Evolutionary conservation across 2,888 invertebrate species (phyloP).

Genomic region (Leptinotarsa rubiginosa): DNA sequence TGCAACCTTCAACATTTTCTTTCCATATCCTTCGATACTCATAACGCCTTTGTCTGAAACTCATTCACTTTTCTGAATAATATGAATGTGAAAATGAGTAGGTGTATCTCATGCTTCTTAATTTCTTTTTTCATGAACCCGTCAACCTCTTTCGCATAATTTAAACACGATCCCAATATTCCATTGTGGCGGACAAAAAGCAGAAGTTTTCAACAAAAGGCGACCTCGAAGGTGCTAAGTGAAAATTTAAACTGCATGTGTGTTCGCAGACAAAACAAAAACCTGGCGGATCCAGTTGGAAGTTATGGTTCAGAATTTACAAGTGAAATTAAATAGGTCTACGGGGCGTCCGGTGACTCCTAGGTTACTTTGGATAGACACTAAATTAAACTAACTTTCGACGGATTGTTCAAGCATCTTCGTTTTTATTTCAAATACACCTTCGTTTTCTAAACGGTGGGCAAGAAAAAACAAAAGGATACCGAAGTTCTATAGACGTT

Average conservation of each 20-base stretch:
- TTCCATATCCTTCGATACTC: no score
- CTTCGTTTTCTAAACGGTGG: neutral
- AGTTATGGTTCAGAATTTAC: conserved; percentile 45
- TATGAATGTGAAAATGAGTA: no score
- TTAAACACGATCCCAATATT: neutral
- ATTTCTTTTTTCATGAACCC: neutral
- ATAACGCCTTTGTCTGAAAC: no score
- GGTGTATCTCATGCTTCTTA: no score
- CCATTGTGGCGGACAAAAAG: neutral
- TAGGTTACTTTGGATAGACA: conserved; percentile 26
- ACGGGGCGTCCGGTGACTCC: conserved; percentile 28
- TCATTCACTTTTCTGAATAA: no score
- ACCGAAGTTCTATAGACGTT: no score
- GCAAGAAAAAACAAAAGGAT: no score
- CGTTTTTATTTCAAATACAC: conserved; percentile 5
- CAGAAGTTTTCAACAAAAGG: conserved; percentile 27
- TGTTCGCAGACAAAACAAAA: conserved; percentile 40
- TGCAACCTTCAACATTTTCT: no score
- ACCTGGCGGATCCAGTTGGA: conserved; percentile 37
- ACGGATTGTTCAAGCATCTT: conserved; percentile 21
- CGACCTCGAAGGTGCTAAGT: conserved; percentile 35
- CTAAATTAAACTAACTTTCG: conserved; percentile 40
- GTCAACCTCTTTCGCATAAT: neutral
- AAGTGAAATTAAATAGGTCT: conserved; percentile 45
- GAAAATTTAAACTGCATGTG: conserved; percentile 42